These are phyloP conservation scores for Anoplius nigerrimus DNA, from an alignment of 2,888 invertebrate species.

Conservation along the genomic window DNA sequence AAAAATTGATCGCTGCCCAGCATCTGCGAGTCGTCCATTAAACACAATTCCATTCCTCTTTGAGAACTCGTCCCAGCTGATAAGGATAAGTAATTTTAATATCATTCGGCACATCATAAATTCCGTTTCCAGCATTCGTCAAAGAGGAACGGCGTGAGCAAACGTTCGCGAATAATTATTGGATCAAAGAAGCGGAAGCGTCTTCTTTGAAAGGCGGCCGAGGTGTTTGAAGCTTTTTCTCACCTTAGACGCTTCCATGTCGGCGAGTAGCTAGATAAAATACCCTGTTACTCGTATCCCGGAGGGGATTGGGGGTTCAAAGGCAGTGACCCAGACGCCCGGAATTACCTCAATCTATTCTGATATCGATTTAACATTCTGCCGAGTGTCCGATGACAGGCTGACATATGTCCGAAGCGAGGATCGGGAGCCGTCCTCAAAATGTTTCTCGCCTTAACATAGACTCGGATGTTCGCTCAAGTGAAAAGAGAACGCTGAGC, in stretches of 20 bases:
- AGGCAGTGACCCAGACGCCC: conserved; percentile 35
- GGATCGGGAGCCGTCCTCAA: conserved; percentile 37
- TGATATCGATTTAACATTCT: conserved; percentile 45
- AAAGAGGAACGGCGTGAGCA: too few species aligned
- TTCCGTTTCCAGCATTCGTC: too few species aligned
- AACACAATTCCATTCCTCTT: too few species aligned
- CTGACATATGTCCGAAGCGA: conserved; percentile 38
- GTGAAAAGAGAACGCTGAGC: neutral
- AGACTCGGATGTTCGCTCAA: conserved; percentile 3
- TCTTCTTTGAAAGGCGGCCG: neutral
- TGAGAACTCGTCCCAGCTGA: too few species aligned
- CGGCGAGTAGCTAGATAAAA: conserved; percentile 9
- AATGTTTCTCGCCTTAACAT: conserved; percentile 33
- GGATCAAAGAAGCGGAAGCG: too few species aligned
- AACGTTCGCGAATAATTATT: too few species aligned
- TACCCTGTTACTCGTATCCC: conserved; percentile 18
- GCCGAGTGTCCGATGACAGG: conserved; percentile 26
- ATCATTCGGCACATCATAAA: too few species aligned
- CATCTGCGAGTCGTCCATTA: too few species aligned
- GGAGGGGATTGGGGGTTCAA: conserved; percentile 24
- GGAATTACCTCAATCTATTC: conserved; percentile 40
- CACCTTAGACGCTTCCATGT: neutral
- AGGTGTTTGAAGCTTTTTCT: conserved; percentile 10
- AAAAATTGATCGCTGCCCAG: too few species aligned
- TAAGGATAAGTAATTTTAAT: too few species aligned